phyloP scores from a whole-genome alignment of 1,140 invertebrate genomes.

The Oryzaephilus surinamensis region DNA sequence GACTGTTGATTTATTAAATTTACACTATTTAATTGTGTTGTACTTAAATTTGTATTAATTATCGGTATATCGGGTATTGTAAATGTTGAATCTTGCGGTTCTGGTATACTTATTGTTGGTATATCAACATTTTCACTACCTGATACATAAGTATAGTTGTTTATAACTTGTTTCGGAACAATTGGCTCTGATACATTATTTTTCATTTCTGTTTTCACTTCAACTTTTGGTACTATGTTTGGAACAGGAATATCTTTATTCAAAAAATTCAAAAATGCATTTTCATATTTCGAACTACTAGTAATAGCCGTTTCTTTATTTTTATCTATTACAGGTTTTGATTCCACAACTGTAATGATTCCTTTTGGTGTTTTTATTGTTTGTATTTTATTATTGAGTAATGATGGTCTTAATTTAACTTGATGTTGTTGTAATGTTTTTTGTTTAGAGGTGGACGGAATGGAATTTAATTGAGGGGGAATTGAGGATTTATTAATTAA shows the following conservation, averaged over 20 bases:
- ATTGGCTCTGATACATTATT: background rate
- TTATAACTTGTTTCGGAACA: no score
- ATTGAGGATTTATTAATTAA: background rate
- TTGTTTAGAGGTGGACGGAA: background rate
- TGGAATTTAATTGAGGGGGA: background rate
- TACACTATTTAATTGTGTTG: no score
- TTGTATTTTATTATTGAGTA: conserved; percentile 12
- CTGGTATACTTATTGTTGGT: background rate
- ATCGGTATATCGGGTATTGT: background rate
- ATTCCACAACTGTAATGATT: conserved; percentile 15
- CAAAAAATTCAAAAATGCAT: conserved; percentile 10
- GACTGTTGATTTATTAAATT: no score
- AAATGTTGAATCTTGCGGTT: background rate
- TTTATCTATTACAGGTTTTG: conserved; percentile 3
- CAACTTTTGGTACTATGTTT: background rate
- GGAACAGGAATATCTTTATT: conserved; percentile 1
- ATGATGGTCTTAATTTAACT: background rate
- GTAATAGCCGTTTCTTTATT: background rate
- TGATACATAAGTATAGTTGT: background rate
- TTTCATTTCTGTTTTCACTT: background rate
- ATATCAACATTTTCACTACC: no score
- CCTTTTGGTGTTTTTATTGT: conserved; percentile 20
- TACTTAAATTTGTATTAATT: no score
- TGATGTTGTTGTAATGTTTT: conserved; percentile 2
- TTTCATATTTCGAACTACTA: conserved; percentile 3